Percentiles rank a stretch among this genome's conserved stretches.
phyloP scores from a whole-genome alignment of 2,888 invertebrate genomes.

The Colostygia pectinataria region DNA sequence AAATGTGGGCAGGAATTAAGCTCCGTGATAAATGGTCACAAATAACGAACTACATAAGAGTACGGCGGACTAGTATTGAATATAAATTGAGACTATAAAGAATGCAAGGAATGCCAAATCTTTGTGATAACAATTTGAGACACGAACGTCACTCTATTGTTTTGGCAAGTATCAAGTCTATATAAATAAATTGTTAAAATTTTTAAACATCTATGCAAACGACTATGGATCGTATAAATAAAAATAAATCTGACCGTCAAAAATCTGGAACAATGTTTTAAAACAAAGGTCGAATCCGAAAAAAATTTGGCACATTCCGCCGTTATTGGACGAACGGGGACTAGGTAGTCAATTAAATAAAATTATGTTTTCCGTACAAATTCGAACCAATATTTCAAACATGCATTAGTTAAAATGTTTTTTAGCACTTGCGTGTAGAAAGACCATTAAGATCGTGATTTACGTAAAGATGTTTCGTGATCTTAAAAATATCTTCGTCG shows the following conservation, averaged over 20 bases:
- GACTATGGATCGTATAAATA: slow-evolving; percentile 35
- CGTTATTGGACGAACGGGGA: slow-evolving; percentile 42
- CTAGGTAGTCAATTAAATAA: slow-evolving; percentile 51
- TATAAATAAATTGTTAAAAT: slow-evolving; percentile 11
- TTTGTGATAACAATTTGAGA: background rate
- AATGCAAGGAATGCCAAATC: slow-evolving; percentile 1
- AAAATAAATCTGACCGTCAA: slow-evolving; percentile 74
- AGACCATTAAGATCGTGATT: background rate
- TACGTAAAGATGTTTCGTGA: background rate
- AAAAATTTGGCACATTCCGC: slow-evolving; percentile 71
- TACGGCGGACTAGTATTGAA: slow-evolving; percentile 43
- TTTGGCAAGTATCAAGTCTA: slow-evolving; percentile 24
- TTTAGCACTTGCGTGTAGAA: background rate
- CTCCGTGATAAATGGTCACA: slow-evolving; percentile 66
- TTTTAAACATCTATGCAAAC: slow-evolving; percentile 10
- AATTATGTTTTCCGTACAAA: slow-evolving; percentile 48
- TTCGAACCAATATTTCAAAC: slow-evolving; percentile 42
- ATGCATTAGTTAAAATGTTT: slow-evolving; percentile 24
- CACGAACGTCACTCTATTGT: slow-evolving; percentile 6
- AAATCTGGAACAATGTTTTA: slow-evolving; percentile 68
- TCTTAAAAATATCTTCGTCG: background rate
- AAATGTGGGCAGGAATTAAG: slow-evolving; percentile 72
- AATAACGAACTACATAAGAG: slow-evolving; percentile 23
- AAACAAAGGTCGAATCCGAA: slow-evolving; percentile 69
- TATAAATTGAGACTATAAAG: background rate